Evolutionary conservation across 2,797 vertebrate species (phyloP), one percentile per base, ranked within the genome.

Genomic region (Benthosema pterotum): DNA sequence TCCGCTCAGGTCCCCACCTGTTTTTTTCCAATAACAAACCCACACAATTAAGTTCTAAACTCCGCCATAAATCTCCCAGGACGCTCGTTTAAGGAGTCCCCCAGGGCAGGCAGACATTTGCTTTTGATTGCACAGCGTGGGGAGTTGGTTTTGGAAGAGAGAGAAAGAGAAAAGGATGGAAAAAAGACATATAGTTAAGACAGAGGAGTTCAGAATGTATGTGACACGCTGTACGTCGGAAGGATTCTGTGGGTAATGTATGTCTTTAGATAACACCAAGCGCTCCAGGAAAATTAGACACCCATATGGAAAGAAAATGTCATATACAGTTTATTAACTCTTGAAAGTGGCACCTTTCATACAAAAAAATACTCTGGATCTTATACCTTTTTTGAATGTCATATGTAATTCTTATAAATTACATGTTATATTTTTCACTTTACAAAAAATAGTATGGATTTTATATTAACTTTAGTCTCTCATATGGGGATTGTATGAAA

Each of bases 11-110:
- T 83, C 81, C 72, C 79, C 85, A 89, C 84, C 79, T 89, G 86
- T 87, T 79, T 91, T 80, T 87, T 82, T 82, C 77, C 78, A 87
- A 85, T 87, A 90, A 89, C 83, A 89, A 89, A 89, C 52, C 74
- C 54, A 38, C 75, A 87, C 87, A 91, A 92, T 91, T 89, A 89
- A 83, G 76, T 89, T 82, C 77, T 85, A 84, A 91, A 87, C 83
- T 88, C 77, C 25, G 63, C 43, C 68, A 84, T 89, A 88, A 91
- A 90, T 89, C 84, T 86, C 83, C 60, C 69, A 82, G 79, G 73
- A 87, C 56, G 69, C 81, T 79, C 74, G 82, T 85, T 79, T 88
- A 78, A 82, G 85, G 67, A 88, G 74, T 82, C 74, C 84, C 87
- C 85, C 60, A 49, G 69, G 88, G 88, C 88, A 71, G 55, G 42